These are phyloP conservation scores for Andricus grossulariae DNA, from an alignment of 1,140 invertebrate species.

Conservation along the genomic window DNA sequence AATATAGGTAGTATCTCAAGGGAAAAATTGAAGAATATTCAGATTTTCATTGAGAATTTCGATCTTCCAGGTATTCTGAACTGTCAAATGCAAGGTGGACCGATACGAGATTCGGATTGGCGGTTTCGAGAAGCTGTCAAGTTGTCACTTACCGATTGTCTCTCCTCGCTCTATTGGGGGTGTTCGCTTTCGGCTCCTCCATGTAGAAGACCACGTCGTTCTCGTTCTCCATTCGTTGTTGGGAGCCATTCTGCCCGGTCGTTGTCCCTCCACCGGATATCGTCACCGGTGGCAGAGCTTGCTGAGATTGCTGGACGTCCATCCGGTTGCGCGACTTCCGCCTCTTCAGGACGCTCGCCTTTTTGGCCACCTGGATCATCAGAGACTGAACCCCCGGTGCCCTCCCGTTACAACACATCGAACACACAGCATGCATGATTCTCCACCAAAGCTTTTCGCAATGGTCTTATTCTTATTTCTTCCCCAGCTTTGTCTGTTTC, in stretches of 20 bases:
- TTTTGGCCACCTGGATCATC: slow-evolving; percentile 85
- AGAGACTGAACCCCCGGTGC: slow-evolving; percentile 79
- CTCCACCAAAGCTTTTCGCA: slow-evolving; percentile 40
- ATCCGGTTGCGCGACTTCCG: slow-evolving; percentile 83
- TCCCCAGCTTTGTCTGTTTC: slow-evolving; percentile 46
- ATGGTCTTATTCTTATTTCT: neutral
- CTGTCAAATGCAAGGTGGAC: neutral
- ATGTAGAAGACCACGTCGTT: slow-evolving; percentile 84
- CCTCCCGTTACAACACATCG: slow-evolving; percentile 69
- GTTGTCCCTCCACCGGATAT: slow-evolving; percentile 43
- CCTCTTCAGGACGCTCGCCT: slow-evolving; percentile 83
- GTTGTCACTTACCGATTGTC: slow-evolving; percentile 73
- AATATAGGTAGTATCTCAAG: too few relatives aligned
- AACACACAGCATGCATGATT: slow-evolving; percentile 72
- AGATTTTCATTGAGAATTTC: too few relatives aligned
- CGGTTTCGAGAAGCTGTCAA: slow-evolving; percentile 1
- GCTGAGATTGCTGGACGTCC: slow-evolving; percentile 74
- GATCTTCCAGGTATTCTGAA: neutral
- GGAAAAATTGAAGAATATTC: too few relatives aligned
- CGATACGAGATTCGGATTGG: neutral
- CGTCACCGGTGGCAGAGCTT: slow-evolving; percentile 54
- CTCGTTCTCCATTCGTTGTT: slow-evolving; percentile 77
- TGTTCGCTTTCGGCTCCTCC: slow-evolving; percentile 82
- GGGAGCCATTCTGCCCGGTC: slow-evolving; percentile 54
- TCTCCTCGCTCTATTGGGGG: slow-evolving; percentile 79